Evolutionary conservation across 2,797 vertebrate genomes (phyloP).

Genomic region (Microhierax caerulescens): DNA sequence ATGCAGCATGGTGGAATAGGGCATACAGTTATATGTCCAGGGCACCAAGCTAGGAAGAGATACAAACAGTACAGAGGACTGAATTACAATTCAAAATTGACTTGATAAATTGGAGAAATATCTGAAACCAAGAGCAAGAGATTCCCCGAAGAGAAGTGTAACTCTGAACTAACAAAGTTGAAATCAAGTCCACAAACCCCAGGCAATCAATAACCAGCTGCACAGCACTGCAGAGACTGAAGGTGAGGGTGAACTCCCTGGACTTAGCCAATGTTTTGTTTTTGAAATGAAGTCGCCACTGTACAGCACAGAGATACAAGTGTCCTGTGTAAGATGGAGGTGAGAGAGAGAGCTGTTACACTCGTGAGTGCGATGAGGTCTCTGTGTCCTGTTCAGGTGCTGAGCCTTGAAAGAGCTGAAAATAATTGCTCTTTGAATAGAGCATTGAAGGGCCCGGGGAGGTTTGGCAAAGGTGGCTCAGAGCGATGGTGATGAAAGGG

Average conservation of each 20-base stretch:
- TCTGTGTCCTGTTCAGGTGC: accelerated
- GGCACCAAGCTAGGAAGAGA: not conserved
- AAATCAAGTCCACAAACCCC: not conserved
- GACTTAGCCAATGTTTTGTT: not conserved
- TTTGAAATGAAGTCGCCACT: not conserved
- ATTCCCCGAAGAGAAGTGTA: not conserved
- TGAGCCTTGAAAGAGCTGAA: not conserved
- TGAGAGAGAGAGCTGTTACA: not conserved
- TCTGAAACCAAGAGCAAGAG: not conserved
- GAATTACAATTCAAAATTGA: not conserved
- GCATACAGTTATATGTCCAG: not conserved
- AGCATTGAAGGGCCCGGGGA: accelerated
- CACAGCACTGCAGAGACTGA: not conserved
- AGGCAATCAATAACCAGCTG: not conserved
- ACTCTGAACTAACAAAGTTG: not conserved
- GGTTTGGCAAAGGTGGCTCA: not conserved
- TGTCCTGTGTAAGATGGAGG: not conserved
- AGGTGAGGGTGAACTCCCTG: not conserved
- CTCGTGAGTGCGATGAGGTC: not conserved
- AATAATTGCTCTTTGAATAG: not conserved
- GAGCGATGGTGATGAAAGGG: not conserved
- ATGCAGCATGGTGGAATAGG: not conserved
- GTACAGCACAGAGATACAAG: too few species aligned
- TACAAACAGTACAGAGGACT: not conserved
- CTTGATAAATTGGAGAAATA: slow-evolving; percentile 4